Evolutionary conservation across 2,888 invertebrate genomes (phyloP).

Genomic region (Osmoderma eremita): DNA sequence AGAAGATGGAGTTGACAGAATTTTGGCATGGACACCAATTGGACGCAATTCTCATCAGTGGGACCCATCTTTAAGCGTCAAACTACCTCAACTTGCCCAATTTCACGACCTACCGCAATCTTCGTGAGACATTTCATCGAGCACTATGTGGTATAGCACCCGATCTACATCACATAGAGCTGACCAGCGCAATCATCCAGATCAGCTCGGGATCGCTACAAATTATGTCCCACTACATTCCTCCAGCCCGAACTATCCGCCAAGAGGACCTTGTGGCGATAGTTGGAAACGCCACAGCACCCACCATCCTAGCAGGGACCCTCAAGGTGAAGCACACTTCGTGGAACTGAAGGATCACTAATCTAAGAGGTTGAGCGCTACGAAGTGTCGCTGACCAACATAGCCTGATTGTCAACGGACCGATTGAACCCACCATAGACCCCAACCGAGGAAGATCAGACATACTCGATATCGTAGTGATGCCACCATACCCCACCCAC

Average conservation of each 20-base stretch:
- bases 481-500: neutral
- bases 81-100: conserved; percentile 34
- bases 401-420: conserved; percentile 17
- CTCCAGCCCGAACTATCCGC: neutral
- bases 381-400: no score
- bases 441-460: neutral
- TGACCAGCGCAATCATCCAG: conserved; percentile 24
- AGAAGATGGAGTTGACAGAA: no score
- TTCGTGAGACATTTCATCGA: conserved; percentile 32
- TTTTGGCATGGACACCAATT: no score
- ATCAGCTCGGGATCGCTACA: neutral
- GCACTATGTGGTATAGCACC: conserved; percentile 16
- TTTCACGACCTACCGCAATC: conserved; percentile 40
- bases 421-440: neutral
- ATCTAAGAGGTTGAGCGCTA: neutral
- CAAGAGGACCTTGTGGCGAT: neutral
- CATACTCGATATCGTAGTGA: conserved; percentile 34
- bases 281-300: neutral
- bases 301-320: neutral
- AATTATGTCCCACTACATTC: conserved; percentile 29
- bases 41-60: no score
- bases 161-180: conserved; percentile 9
- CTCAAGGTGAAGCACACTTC: neutral
- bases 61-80: conserved; percentile 9
- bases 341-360: neutral